Evolutionary conservation across 2,888 invertebrate genomes (phyloP).

Genomic region (Seira musarum): DNA sequence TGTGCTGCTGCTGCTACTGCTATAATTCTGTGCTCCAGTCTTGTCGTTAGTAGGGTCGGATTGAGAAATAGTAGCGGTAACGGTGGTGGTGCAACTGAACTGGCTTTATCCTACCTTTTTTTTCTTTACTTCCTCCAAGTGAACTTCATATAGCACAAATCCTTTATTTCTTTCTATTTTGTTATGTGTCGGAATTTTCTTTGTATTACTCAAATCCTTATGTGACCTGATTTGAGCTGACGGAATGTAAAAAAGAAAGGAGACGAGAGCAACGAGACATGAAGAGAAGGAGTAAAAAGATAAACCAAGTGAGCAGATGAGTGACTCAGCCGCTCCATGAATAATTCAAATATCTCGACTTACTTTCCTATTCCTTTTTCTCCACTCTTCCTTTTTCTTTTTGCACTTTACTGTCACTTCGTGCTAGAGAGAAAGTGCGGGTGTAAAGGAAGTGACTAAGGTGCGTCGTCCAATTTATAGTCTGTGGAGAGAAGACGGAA

Average conservation of each 20-base stretch:
- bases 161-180: constrained; percentile 24
- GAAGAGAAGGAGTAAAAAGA: constrained; percentile 59
- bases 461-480: too few relatives aligned
- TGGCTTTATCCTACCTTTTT: too few relatives aligned
- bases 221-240: constrained; percentile 62
- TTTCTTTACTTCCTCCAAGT: too few relatives aligned
- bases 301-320: constrained; percentile 67
- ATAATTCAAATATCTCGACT: constrained; percentile 65
- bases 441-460: not conserved
- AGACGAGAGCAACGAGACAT: constrained; percentile 60
- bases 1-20: too few relatives aligned
- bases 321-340: constrained; percentile 66
- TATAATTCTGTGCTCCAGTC: too few relatives aligned
- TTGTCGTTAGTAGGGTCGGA: too few relatives aligned
- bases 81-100: too few relatives aligned
- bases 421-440: constrained; percentile 34
- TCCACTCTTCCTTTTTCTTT: constrained; percentile 28
- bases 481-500: too few relatives aligned
- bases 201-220: constrained; percentile 55
- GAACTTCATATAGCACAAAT: too few relatives aligned
- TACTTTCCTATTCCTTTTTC: constrained; percentile 43
- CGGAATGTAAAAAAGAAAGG: constrained; percentile 49
- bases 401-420: constrained; percentile 23
- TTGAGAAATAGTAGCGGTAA: too few relatives aligned
- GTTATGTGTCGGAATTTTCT: constrained; percentile 51